These are phyloP conservation scores for Drosophila affinis DNA, from an alignment of 2,888 invertebrate species.

Conservation along the genomic window DNA sequence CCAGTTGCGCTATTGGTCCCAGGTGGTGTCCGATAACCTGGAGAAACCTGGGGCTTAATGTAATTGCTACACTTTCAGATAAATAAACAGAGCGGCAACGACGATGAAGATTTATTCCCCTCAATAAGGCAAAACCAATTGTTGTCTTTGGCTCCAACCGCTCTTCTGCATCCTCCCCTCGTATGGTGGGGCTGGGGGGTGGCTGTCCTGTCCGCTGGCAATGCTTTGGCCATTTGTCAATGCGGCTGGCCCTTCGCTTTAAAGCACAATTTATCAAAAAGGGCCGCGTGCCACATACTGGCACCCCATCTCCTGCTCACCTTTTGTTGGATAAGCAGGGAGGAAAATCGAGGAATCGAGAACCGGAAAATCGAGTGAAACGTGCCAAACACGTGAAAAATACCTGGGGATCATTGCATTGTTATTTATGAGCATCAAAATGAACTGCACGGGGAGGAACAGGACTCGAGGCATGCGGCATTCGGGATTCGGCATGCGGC, in stretches of 20 bases:
- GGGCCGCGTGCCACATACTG: slow-evolving; percentile 63
- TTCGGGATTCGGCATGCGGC: slow-evolving; percentile 60
- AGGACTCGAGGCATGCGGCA: slow-evolving; percentile 49
- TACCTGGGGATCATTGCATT: slow-evolving; percentile 75
- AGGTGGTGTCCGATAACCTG: slow-evolving; percentile 18
- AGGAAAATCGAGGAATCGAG: slow-evolving; percentile 45
- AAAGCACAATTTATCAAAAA: slow-evolving; percentile 78
- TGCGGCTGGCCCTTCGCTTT: slow-evolving; percentile 52
- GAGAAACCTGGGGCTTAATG: slow-evolving; percentile 54
- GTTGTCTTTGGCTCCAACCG: slow-evolving; percentile 23
- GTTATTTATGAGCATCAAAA: slow-evolving; percentile 77
- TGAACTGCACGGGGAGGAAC: slow-evolving; percentile 43
- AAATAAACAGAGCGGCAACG: slow-evolving; percentile 63
- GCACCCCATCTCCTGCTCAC: neutral
- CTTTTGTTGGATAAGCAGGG: slow-evolving; percentile 15
- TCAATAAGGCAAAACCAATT: slow-evolving; percentile 64
- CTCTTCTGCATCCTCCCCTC: neutral
- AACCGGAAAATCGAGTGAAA: slow-evolving; percentile 79
- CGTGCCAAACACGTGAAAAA: slow-evolving; percentile 82
- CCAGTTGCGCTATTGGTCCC: slow-evolving; percentile 27
- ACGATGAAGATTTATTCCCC: slow-evolving; percentile 72
- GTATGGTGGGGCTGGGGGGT: neutral
- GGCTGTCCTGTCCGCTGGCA: slow-evolving; percentile 56
- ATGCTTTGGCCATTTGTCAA: slow-evolving; percentile 70
- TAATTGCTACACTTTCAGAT: slow-evolving; percentile 65